Conservation (phyloP, 2,113 vertebrate species). For the Gymnogyps californianus region DNA sequence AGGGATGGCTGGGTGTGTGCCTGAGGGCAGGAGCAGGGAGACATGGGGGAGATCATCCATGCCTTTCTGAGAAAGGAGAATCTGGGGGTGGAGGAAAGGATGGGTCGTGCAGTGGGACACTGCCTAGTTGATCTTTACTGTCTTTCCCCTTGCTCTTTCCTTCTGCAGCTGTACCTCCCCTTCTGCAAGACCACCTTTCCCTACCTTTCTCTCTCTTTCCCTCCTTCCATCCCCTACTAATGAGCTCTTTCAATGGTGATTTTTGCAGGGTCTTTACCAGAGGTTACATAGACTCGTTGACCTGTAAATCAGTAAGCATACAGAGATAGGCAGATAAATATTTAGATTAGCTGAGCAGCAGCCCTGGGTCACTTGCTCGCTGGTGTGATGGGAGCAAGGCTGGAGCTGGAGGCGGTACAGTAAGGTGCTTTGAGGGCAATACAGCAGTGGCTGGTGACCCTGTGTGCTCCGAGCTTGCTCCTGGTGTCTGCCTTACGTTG, state of each 20-base stretch:
- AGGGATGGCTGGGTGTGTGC: neutral
- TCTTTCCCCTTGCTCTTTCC: neutral
- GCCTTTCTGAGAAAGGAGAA: neutral
- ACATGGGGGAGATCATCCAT: neutral
- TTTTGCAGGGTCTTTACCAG: neutral
- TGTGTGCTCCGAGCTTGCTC: neutral
- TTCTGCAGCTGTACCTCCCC: neutral
- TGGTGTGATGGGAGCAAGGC: neutral
- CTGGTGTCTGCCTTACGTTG: neutral
- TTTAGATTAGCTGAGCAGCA: conserved; percentile 33
- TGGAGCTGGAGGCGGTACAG: neutral
- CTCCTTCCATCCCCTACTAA: neutral
- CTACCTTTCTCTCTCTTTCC: neutral
- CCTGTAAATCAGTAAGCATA: neutral
- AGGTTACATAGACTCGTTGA: neutral
- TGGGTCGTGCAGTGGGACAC: neutral
- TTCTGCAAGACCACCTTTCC: neutral
- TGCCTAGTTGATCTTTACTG: too few species aligned
- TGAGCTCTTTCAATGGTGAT: neutral
- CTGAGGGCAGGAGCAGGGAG: neutral
- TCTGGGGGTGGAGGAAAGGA: neutral
- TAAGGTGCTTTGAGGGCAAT: neutral
- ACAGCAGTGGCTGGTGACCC: neutral
- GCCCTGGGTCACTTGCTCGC: neutral
- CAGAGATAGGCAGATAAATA: conserved; percentile 19